Conservation (phyloP, 2,797 vertebrate genomes). For the Arctocebus calabarensis region DNA sequence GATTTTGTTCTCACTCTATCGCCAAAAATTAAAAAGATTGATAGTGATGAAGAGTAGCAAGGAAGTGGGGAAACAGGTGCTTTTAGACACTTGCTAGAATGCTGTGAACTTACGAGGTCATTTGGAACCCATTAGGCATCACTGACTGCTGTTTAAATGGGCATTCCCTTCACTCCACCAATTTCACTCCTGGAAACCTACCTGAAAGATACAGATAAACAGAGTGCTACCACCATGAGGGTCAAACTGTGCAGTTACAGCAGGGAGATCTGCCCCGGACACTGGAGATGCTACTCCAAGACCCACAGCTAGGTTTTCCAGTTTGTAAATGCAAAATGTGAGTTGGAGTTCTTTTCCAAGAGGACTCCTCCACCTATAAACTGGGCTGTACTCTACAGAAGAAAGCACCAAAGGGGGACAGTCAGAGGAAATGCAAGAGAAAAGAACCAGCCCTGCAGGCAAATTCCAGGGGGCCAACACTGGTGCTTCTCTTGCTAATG, state of each 20-base stretch:
- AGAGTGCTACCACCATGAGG: too few species aligned
- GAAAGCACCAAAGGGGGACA: too few species aligned
- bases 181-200: not conserved
- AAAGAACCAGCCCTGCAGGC: conserved; percentile 96
- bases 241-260: too few species aligned
- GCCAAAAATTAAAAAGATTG: conserved; percentile 41
- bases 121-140: not conserved
- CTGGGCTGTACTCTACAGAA: too few species aligned
- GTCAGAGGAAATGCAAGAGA: conserved; percentile 96
- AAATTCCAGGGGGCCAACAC: conserved; percentile 99
- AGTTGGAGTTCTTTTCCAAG: too few species aligned
- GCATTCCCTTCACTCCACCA: not conserved
- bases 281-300: too few species aligned
- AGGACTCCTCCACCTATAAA: too few species aligned
- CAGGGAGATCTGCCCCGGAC: too few species aligned
- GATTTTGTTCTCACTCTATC: not conserved
- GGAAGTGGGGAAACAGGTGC: not conserved
- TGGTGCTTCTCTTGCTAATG: conserved; percentile 97
- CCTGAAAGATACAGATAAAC: not conserved
- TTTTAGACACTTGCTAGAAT: conserved; percentile 28
- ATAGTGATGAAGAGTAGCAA: conserved; percentile 18
- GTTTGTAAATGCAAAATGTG: too few species aligned
- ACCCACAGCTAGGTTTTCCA: too few species aligned
- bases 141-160: not conserved
- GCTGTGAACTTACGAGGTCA: not conserved